Base-by-base conservation (phyloP, 1,140 invertebrate species). In the Sycophila sp. region DNA sequence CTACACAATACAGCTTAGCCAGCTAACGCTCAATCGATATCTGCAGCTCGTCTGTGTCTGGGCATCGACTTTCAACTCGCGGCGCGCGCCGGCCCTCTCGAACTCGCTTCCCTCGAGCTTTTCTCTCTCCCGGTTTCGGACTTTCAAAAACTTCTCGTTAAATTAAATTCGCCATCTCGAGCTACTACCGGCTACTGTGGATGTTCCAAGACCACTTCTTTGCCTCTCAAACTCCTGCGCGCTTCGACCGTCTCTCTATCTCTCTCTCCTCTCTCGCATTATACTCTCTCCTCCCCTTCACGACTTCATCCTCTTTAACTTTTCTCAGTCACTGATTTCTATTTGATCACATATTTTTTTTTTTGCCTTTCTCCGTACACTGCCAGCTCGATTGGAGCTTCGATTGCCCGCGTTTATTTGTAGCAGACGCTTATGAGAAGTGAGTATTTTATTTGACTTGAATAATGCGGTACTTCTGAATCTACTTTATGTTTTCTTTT, bases 11-110 rank as follows among this genome's bases (percentile, higher is more conserved):
- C 66, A 69, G 76, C 74, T 80, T 78, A 81, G 78, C 77, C 73
- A 74, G 67, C 74, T 77, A 77, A 77, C 73, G 71, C 63, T 58
- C 60, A 76, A 82, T 81, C 79, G 78, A 81, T 82, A 82, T 74
- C 62, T 65, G 45, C 55, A 38, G 67, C 17, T n/a, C n/a, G 42
- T 19, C n/a, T 38, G 36, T 15, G 10, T 5, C 4, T n/a, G n/a
- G 4, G 2, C 64, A 47, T 55, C 55, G 65, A 70, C 63, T 47
- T n/a, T 10, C 4, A 3, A 10, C 19, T 58, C 51, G 26, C 24
- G 32, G 15, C 55, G 28, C n/a, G 34, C 36, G 15, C 49, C 26
- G 26, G 24, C 17, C 19, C 8, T 70, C 74, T 77, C 69, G 28
- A 70, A 68, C 51, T 67, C 56, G 40, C 28, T 59, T 45, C 56